Evolutionary conservation across 2,113 vertebrate species (phyloP), one percentile per base, ranked within the genome.

Genomic region (Varanus komodoensis): DNA sequence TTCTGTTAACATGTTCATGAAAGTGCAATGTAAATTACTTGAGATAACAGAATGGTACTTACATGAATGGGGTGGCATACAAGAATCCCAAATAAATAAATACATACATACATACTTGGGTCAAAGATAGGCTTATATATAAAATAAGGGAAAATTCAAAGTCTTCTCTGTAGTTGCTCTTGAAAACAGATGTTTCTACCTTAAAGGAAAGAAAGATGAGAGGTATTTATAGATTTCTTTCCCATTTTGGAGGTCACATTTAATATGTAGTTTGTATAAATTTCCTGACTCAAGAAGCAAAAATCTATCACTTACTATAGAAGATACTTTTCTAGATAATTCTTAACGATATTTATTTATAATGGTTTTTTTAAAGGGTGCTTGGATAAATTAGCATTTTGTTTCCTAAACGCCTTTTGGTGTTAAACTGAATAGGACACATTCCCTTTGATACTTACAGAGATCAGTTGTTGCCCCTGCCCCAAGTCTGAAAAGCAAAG

Each of bases 191-290:
- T 64, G 0, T 64, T 21, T 52, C 48, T 0, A n/a, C 14, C 27
- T 74, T 85, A 32, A 90, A 61, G 21, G 14, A 84, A 89, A 21
- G 52, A 89, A 88, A 82, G 54, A 83, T 82, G 67, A 29, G 52
- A 91, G 87, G 6, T 61, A 12, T 68, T 50, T 88, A n/a, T 27
- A 57, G 34, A 11, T n/a, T 80, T 50, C 21, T 89, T 78, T 38
- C n/a, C 14, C 0, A 64, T 7, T 73, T 61, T 44, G 38, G 1
- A 14, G 64, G 61, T 50, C 61, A 88, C 17, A 21, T 17, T 82
- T 67, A 32, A 23, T 50, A 17, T 82, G 5, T 17, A 38, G n/a
- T 89, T 91, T 88, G 0, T 86, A 50, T 61, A 80, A 38, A 69
- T 71, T 1, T 0, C 8, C 34, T 84, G 52, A 14, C 21, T 84